Percentiles rank a stretch among this genome's conserved stretches.
phyloP scores from a whole-genome alignment of 2,113 vertebrate species.

The Xiphias gladius region DNA sequence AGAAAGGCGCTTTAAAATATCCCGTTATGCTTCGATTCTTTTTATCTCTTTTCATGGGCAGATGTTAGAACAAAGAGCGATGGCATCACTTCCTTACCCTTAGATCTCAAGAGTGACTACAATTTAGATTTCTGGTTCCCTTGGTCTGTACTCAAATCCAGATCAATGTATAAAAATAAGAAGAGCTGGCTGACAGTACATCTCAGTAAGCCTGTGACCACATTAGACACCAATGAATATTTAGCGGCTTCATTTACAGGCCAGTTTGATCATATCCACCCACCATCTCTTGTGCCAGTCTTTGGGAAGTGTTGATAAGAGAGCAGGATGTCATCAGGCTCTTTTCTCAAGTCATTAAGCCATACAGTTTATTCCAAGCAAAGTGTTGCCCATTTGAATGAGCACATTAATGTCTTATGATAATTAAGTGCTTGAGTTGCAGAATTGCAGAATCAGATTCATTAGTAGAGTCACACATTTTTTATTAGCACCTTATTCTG shows the following conservation, averaged over 20 bases:
- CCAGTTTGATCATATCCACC: conserved; percentile 76
- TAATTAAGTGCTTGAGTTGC: conserved; percentile 85
- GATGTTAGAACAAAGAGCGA: conserved; percentile 80
- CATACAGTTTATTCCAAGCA: conserved; percentile 81
- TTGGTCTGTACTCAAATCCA: conserved; percentile 53
- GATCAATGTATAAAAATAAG: conserved; percentile 55
- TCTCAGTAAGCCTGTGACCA: conserved; percentile 66
- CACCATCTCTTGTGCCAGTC: conserved; percentile 68
- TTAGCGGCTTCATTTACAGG: conserved; percentile 67
- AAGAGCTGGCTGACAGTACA: conserved; percentile 58
- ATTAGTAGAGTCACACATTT: conserved; percentile 85
- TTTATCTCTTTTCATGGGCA: conserved; percentile 77
- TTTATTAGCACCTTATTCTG: conserved; percentile 84
- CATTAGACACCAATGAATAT: conserved; percentile 70
- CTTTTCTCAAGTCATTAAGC: conserved; percentile 84
- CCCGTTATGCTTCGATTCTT: conserved; percentile 68
- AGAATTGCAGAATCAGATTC: conserved; percentile 83
- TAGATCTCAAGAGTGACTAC: conserved; percentile 64
- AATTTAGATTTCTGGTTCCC: conserved; percentile 66
- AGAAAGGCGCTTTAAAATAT: conserved; percentile 66
- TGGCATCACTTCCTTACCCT: conserved; percentile 71
- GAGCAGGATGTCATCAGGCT: conserved; percentile 82
- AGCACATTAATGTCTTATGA: conserved; percentile 85
- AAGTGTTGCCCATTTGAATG: conserved; percentile 83
- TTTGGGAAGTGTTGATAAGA: conserved; percentile 79